Percentiles rank a stretch among this genome's conserved stretches.
Conservation (phyloP, 23 tunicate species). For the Halocynthia aurantium region DNA sequence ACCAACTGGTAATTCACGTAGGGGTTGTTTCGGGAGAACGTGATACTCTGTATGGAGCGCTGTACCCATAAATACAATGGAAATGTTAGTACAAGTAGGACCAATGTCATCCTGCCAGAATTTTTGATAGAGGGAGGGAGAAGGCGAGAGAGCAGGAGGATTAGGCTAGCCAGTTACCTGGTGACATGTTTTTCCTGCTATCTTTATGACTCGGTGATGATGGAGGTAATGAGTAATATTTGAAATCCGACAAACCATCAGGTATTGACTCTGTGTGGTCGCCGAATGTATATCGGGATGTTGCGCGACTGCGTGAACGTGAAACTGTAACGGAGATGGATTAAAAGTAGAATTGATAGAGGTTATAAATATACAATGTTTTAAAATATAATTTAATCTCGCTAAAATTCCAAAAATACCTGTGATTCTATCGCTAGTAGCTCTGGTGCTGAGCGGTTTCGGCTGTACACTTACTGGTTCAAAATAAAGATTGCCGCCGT, state of each 20-base stretch:
- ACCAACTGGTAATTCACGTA: neutral
- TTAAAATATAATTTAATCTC: neutral
- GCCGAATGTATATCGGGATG: conserved; percentile 19
- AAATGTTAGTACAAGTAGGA: too few relatives aligned
- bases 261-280: conserved; percentile 13
- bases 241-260: conserved; percentile 28
- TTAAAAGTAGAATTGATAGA: conserved; percentile 15
- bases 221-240: conserved; percentile 12
- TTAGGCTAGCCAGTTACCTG: neutral
- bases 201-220: conserved; percentile 15
- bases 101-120: too few relatives aligned
- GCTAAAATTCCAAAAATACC: conserved; percentile 2
- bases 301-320: conserved; percentile 24
- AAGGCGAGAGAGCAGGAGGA: neutral
- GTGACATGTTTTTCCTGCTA: neutral
- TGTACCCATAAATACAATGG: neutral
- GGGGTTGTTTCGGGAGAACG: too few relatives aligned
- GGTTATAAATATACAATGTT: neutral
- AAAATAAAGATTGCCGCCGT: conserved; percentile 78
- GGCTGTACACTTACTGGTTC: conserved; percentile 56
- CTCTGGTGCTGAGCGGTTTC: conserved; percentile 53
- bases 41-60: neutral
- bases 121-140: too few relatives aligned
- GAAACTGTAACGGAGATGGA: conserved; percentile 9
- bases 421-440: conserved; percentile 10